Base-by-base conservation (phyloP, 2,113 vertebrate species). In the Indicator maculatus region DNA sequence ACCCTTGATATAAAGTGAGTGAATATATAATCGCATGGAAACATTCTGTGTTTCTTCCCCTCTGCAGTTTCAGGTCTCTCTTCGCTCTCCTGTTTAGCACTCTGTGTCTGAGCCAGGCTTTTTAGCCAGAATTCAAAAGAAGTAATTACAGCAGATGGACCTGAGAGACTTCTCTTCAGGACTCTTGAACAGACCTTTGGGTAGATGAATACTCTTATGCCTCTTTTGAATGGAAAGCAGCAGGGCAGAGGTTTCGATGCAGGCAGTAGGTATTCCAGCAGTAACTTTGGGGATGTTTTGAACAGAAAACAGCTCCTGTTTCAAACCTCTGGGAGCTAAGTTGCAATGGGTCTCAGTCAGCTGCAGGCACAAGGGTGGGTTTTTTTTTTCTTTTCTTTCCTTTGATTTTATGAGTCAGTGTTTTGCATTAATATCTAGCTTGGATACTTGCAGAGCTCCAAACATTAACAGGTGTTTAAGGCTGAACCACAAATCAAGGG, bases 191-290 rank as follows among this genome's bases (percentile, higher is more conserved):
- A 76, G 72, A 60, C 24, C 21, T 55, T 59, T 33, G 38, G 59
- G 63, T 11, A 36, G 19, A 21, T 90, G 18, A n/a, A 63, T 33
- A 14, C 17, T 89, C 3, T 63, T 31, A 12, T 2, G 20, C 18
- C 12, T 39, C 41, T 64, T 66, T 7, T 33, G 73, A 86, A 71
- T 70, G 67, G 64, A 58, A 7, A 78, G 64, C 38, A 64, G 60
- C 14, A 70, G n/a, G 15, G 27, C 3, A 44, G 4, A 24, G 31
- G 24, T 2, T 93, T 64, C 0, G 0, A 2, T n/a, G 27, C 23
- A 45, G 52, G 41, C 63, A 67, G 33, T 45, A 19, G 77, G 52
- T 8, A 5, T 44, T 55, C 21, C 9, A 30, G 11, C 66, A 52
- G 26, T 27, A 60, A 28, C 27, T 81, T 11, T 24, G 26, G 9